Evolutionary conservation across 2,888 invertebrate genomes (phyloP), one percentile per base, ranked within the genome.

Genomic region (Sarcophaga caerulescens): DNA sequence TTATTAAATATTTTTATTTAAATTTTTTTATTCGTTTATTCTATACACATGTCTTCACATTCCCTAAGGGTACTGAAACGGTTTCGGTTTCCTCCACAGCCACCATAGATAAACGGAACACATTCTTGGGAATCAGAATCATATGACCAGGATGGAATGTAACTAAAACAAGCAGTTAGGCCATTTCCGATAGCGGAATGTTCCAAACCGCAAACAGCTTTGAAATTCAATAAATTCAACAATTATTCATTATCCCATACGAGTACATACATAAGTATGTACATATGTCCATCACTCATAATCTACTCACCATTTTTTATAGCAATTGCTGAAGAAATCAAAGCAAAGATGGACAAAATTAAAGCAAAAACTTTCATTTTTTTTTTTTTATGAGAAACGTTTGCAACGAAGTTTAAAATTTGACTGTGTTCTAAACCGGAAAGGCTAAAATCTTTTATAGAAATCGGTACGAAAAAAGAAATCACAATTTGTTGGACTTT

Each of bases 1-100:
- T 35, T 35, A 35, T 35, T 35, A 35, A 25, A 91, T 91, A 85
- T 81, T 90, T 91, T 89, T 89, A 91, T 69, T 17, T 17, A 52
- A 52, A 52, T 17, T 17, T 14, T 52, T 52, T 35, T 35, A 35
- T 35, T 35, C 35, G 23, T 57, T 85, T 88, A 89, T 65, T 88
- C 85, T 63, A 81, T 88, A 21, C 91, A 91, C 23, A 57, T 84
- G 0, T 57, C 25, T 44, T 90, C 89, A 73, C 91, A 91, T 0
- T 5, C 66, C 0, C 69, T 73, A 65, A 76, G 17, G 2, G 69
- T 4, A 0, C 0, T 5, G 21, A 91, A 91, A 4, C 88, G 84
- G 84, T 91, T 91, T 0, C 4, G 63, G 75, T 91, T 91, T 45
- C 91, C 91, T 1, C 89, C 89, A 88, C 88, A 57, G 66, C 85